These are phyloP conservation scores for Phalacrocorax aristotelis DNA, from an alignment of 2,113 vertebrate genomes.

Conservation along the genomic window DNA sequence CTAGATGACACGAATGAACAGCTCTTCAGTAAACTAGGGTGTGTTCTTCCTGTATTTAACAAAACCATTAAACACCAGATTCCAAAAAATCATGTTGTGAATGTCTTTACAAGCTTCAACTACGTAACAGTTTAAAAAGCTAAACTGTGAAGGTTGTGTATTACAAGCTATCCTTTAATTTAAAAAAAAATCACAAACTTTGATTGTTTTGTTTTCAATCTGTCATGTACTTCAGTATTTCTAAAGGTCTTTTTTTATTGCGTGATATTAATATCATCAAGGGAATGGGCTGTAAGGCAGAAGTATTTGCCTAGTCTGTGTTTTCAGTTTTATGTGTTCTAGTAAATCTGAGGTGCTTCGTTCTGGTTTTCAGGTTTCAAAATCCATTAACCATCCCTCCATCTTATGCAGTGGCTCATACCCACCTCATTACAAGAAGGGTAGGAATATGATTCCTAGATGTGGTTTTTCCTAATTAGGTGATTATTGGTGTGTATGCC, in stretches of 20 bases:
- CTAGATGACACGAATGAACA: background rate
- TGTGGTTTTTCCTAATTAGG: slow-evolving; percentile 66
- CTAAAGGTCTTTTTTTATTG: background rate
- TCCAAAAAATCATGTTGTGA: background rate
- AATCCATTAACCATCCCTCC: slow-evolving; percentile 7
- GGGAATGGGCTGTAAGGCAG: background rate
- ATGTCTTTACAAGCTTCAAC: background rate
- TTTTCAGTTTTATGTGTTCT: slow-evolving; percentile 23
- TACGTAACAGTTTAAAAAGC: background rate
- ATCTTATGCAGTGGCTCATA: background rate
- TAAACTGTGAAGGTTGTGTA: background rate
- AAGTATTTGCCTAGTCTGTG: background rate
- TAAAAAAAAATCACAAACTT: background rate
- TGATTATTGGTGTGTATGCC: slow-evolving; percentile 64
- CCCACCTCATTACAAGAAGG: slow-evolving; percentile 35
- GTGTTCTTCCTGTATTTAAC: background rate
- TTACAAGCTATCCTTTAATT: background rate
- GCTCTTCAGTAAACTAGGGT: background rate
- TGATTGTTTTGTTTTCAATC: background rate
- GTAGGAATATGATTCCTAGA: slow-evolving; percentile 47
- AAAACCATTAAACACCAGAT: background rate
- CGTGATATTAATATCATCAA: background rate
- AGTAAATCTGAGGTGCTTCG: background rate
- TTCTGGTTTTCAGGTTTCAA: slow-evolving; percentile 37
- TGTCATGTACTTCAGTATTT: background rate